Evolutionary conservation across 2,113 vertebrate species (phyloP).

Genomic region (Microcebus jonahi): DNA sequence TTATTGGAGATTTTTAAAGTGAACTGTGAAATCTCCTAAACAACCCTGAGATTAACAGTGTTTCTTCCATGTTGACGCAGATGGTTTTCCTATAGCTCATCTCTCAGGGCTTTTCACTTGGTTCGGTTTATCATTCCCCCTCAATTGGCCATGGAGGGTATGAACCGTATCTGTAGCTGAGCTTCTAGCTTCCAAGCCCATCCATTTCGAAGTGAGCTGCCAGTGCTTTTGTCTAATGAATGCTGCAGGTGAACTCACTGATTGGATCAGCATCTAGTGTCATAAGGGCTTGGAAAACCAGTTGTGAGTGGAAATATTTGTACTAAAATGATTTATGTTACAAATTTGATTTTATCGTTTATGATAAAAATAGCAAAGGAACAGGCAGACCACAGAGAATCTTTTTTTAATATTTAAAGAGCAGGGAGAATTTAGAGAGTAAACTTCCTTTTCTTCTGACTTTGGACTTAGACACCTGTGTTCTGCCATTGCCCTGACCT

Average conservation of each 20-base stretch:
- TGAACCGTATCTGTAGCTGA: not conserved
- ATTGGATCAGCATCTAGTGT: not conserved
- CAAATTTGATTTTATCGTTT: not conserved
- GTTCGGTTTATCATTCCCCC: not conserved
- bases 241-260: not conserved
- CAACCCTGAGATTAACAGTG: not conserved
- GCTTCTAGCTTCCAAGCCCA: not conserved
- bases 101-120: not conserved
- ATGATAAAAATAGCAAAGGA: conserved; percentile 19
- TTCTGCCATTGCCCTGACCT: not conserved
- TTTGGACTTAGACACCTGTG: not conserved
- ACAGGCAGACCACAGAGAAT: not conserved
- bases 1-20: not conserved
- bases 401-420: not conserved
- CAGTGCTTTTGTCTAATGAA: not conserved
- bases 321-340: not conserved
- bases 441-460: not conserved
- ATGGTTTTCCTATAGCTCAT: not conserved
- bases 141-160: not conserved
- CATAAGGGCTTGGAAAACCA: not conserved
- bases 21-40: not conserved
- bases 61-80: not conserved
- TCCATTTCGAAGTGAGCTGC: not conserved
- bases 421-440: not conserved
- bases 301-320: not conserved